Percentiles rank a stretch among this genome's conserved stretches.
Conservation (phyloP, 2,888 invertebrate species). For the Mantis religiosa region DNA sequence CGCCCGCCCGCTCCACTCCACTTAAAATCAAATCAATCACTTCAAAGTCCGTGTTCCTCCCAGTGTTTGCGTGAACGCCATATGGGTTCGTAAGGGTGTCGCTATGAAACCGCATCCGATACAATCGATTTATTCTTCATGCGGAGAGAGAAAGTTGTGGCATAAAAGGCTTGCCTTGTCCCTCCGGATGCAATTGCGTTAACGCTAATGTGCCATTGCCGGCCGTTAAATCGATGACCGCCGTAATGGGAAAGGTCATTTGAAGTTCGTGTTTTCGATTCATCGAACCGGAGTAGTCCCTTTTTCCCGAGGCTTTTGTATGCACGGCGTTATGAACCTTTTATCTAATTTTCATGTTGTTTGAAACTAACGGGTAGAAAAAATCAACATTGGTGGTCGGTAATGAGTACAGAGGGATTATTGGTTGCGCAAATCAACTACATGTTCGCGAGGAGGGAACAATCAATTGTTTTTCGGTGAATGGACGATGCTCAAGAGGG, state of each 20-base stretch:
- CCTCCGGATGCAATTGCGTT: neutral
- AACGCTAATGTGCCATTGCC: neutral
- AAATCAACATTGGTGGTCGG: neutral
- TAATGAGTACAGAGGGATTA: neutral
- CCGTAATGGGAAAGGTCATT: neutral
- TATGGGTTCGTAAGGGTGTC: neutral
- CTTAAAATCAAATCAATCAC: constrained; percentile 8
- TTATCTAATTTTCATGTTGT: neutral
- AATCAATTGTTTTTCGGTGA: neutral
- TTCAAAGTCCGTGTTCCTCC: neutral
- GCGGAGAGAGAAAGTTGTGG: neutral
- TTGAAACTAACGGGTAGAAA: neutral
- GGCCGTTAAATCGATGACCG: neutral
- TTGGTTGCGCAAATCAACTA: neutral
- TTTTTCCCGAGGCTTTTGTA: neutral
- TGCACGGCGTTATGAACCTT: neutral
- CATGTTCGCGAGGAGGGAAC: neutral
- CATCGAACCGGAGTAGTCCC: neutral
- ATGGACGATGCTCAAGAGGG: neutral
- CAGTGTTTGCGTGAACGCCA: neutral
- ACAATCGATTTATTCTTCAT: neutral
- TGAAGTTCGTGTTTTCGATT: neutral
- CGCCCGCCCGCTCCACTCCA: neutral
- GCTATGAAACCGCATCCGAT: neutral
- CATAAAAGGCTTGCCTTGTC: neutral